These are phyloP conservation scores for Thysanoteuthis rhombus DNA, from an alignment of 2,888 invertebrate genomes.

Conservation along the genomic window DNA sequence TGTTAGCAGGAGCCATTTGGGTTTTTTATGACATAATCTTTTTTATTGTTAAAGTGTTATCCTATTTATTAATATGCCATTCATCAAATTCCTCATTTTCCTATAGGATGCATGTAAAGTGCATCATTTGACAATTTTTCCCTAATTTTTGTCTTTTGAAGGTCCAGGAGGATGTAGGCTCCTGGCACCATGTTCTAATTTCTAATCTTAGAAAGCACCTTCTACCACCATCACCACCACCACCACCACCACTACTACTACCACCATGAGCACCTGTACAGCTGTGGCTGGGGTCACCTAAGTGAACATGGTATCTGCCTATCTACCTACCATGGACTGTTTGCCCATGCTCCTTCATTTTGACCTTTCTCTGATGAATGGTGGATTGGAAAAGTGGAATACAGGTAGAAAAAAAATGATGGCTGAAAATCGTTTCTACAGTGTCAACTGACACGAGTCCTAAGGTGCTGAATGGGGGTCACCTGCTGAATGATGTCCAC, in stretches of 20 bases:
- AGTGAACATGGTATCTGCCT: neutral
- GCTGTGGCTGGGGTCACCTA: neutral
- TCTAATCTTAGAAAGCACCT: neutral
- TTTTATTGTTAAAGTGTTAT: neutral
- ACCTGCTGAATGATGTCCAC: neutral
- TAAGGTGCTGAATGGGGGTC: too few relatives aligned
- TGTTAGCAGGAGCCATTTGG: too few relatives aligned
- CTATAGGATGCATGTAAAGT: neutral
- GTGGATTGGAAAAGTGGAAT: neutral
- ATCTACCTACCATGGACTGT: neutral
- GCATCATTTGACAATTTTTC: conserved; percentile 12
- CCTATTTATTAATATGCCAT: neutral
- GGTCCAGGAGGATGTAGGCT: conserved; percentile 12
- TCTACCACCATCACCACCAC: neutral
- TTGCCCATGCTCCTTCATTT: neutral
- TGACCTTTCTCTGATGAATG: neutral
- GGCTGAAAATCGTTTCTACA: too few relatives aligned
- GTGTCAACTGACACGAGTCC: too few relatives aligned
- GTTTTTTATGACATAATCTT: neutral
- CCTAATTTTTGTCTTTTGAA: neutral
- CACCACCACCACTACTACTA: too few relatives aligned
- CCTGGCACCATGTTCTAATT: neutral
- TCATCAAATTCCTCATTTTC: neutral
- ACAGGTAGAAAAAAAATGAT: too few relatives aligned
- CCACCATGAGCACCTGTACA: neutral